Evolutionary conservation across 2,888 invertebrate genomes (phyloP).

Genomic region (Poecilus cupreus): DNA sequence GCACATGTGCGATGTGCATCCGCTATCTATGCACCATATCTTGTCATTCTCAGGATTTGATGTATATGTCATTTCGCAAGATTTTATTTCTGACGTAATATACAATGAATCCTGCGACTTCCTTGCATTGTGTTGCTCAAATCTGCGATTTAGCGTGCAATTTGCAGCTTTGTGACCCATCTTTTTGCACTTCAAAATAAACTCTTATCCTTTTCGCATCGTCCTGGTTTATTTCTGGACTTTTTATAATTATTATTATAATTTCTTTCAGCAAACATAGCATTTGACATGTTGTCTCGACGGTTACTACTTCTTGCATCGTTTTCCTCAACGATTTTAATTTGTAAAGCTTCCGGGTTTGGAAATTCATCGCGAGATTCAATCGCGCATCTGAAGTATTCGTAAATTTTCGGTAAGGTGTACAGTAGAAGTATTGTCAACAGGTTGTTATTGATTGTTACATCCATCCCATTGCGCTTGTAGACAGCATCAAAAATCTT

Average conservation of each 20-base stretch:
- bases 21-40: too few species aligned
- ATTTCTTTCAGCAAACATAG: not conserved
- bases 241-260: not conserved
- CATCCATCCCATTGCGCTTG: constrained; percentile 63
- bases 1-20: too few species aligned
- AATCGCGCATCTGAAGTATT: constrained; percentile 67
- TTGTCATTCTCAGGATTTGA: too few species aligned
- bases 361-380: constrained; percentile 67
- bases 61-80: too few species aligned
- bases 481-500: constrained; percentile 67
- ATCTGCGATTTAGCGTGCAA: not conserved
- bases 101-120: too few species aligned
- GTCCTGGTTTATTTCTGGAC: not conserved
- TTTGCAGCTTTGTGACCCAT: not conserved
- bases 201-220: not conserved
- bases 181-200: not conserved
- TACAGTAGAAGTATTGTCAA: constrained; percentile 66
- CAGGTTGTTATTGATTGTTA: constrained; percentile 61
- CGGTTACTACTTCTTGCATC: constrained; percentile 48
- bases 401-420: constrained; percentile 65
- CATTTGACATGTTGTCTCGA: not conserved
- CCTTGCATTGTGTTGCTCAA: too few species aligned
- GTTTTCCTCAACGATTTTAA: constrained; percentile 64
- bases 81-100: too few species aligned
- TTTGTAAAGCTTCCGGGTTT: constrained; percentile 62